Conservation (phyloP, 2,888 invertebrate genomes). For the Cataglyphis cursor region DNA sequence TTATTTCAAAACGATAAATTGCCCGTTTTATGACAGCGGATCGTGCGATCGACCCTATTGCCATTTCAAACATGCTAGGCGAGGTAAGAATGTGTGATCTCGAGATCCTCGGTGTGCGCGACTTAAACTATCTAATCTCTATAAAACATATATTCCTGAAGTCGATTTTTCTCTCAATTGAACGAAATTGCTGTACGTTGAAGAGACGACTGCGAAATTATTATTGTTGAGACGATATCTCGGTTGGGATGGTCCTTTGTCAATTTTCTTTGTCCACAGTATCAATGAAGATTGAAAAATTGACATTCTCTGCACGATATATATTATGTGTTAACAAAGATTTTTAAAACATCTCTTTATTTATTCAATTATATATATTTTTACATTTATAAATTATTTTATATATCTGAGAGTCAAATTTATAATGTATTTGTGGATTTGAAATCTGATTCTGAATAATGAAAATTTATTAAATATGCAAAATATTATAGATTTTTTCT, state of each 20-base stretch:
- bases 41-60: slow-evolving; percentile 96
- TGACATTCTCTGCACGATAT: background rate
- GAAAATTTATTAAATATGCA: background rate
- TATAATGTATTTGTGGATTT: background rate
- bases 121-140: background rate
- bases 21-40: slow-evolving; percentile 94
- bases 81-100: slow-evolving; percentile 87
- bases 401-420: background rate
- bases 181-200: background rate
- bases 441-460: background rate
- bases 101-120: background rate
- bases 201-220: background rate
- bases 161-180: background rate
- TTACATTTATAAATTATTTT: background rate
- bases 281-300: background rate
- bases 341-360: background rate
- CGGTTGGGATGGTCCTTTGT: background rate
- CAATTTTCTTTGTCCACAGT: background rate
- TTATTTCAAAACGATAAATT: slow-evolving; percentile 94
- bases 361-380: background rate
- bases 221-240: background rate
- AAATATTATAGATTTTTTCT: background rate
- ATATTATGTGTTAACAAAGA: background rate
- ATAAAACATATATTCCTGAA: background rate
- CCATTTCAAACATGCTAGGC: slow-evolving; percentile 95